Evolutionary conservation across 2,113 vertebrate species (phyloP), one percentile per base, ranked within the genome.

Genomic region (Amphiprion percula): DNA sequence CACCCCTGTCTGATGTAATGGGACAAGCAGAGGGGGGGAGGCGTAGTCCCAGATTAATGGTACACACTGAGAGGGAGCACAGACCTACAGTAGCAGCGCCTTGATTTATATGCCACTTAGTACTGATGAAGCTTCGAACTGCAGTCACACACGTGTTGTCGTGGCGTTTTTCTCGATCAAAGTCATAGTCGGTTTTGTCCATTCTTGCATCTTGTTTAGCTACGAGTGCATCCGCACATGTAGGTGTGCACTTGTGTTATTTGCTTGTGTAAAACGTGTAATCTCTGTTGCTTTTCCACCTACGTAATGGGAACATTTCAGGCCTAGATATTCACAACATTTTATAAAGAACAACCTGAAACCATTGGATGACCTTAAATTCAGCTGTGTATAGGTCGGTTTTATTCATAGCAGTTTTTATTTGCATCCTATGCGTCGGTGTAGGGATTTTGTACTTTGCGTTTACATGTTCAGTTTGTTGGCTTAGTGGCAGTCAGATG

Each of bases 71-170:
- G 95, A 94, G 95, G 95, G 93, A 95, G 94, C 86, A 88, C 93
- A 94, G 89, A 82, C 53, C 95, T 88, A 90, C 89, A 87, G 89
- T 91, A 90, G 81, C 65, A 95, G 95, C 92, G 88, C 90, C 88
- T 95, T 98, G 97, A 98, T 99, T 98, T 97, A 98, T 98, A 94
- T 96, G 94, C 95, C 97, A 98, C 97, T 97, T 99, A 97, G 95
- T 90, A 90, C 94, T 97, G 96, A 99, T 98, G 96, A 97, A 96
- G 96, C 97, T 94, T 96, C 96, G 96, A 96, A 97, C 96, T 94
- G 94, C 95, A 96, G 93, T 94, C 95, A 95, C 93, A 94, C 96
- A 94, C 94, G 95, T 96, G 96, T 96, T 96, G 94, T 94, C 90
- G 95, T 92, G 80, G 94, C 95, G 95, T 97, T 97, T 96, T 97